Evolutionary conservation across 2,113 vertebrate species (phyloP).

Genomic region (Notiomystis cincta): DNA sequence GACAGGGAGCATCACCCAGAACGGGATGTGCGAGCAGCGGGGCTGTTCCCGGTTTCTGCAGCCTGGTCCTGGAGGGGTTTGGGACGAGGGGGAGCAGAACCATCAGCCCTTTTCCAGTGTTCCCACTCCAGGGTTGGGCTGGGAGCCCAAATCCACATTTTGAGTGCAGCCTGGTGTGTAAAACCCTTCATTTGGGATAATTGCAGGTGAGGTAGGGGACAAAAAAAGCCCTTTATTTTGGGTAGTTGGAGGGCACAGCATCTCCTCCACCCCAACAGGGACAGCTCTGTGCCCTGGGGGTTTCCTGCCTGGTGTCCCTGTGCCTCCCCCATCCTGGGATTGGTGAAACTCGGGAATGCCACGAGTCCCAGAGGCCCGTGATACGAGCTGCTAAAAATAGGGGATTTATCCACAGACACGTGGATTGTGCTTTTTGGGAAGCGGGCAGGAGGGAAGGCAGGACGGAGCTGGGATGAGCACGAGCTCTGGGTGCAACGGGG

Average conservation of each 20-base stretch:
- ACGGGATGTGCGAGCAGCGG: rapidly evolving
- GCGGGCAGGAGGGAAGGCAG: background rate
- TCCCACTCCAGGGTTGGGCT: background rate
- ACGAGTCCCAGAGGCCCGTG: background rate
- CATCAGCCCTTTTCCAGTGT: rapidly evolving
- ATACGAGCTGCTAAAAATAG: background rate
- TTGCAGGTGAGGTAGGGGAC: background rate
- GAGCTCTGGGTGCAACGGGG: rapidly evolving
- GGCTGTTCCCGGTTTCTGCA: background rate
- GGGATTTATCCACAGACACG: background rate
- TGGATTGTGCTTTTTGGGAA: background rate
- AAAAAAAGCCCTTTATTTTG: background rate
- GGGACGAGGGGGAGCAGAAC: background rate
- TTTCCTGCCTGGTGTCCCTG: background rate
- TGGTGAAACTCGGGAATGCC: background rate
- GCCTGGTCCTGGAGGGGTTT: rapidly evolving
- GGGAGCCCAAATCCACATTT: background rate
- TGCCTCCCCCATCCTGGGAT: background rate
- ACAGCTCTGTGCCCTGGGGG: background rate
- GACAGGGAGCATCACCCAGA: background rate
- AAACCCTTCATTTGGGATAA: background rate
- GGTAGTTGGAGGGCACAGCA: background rate
- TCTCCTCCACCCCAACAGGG: background rate
- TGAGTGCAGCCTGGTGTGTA: background rate
- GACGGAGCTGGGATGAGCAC: rapidly evolving